Conservation (phyloP, 2,888 invertebrate genomes). For the Leptopterna dolabrata region DNA sequence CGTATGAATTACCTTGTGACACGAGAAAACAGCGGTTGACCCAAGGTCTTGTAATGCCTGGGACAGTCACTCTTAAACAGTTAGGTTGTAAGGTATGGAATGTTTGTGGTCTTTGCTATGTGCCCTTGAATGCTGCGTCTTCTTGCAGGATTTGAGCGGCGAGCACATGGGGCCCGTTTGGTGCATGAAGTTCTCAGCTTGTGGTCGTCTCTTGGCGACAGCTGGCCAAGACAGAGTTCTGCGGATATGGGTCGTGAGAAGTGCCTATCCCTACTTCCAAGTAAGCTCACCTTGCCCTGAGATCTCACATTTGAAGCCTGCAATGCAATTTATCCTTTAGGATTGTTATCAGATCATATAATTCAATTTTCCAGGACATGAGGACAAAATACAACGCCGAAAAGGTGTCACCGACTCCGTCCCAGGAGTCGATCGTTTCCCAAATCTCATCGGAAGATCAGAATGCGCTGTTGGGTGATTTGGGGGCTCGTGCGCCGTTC, state of each 20-base stretch:
- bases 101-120: too few relatives aligned
- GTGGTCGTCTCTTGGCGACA: slow-evolving; percentile 93
- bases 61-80: too few relatives aligned
- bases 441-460: slow-evolving; percentile 76
- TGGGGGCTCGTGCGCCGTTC: slow-evolving; percentile 76
- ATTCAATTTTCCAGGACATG: slow-evolving; percentile 77
- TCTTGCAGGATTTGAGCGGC: slow-evolving; percentile 76
- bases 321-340: too few relatives aligned
- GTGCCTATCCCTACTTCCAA: slow-evolving; percentile 91
- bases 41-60: too few relatives aligned
- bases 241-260: slow-evolving; percentile 93
- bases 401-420: slow-evolving; percentile 92
- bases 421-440: slow-evolving; percentile 89
- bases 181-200: slow-evolving; percentile 98
- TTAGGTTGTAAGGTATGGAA: too few relatives aligned
- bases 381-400: slow-evolving; percentile 93
- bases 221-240: slow-evolving; percentile 96
- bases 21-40: too few relatives aligned
- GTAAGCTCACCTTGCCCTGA: slow-evolving; percentile 66
- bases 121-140: neutral
- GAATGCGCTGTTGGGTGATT: slow-evolving; percentile 67
- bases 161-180: slow-evolving; percentile 95
- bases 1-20: too few relatives aligned
- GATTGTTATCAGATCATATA: too few relatives aligned
- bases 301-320: too few relatives aligned